Base-by-base conservation (phyloP, 2,797 vertebrate species). In the Lemur catta region DNA sequence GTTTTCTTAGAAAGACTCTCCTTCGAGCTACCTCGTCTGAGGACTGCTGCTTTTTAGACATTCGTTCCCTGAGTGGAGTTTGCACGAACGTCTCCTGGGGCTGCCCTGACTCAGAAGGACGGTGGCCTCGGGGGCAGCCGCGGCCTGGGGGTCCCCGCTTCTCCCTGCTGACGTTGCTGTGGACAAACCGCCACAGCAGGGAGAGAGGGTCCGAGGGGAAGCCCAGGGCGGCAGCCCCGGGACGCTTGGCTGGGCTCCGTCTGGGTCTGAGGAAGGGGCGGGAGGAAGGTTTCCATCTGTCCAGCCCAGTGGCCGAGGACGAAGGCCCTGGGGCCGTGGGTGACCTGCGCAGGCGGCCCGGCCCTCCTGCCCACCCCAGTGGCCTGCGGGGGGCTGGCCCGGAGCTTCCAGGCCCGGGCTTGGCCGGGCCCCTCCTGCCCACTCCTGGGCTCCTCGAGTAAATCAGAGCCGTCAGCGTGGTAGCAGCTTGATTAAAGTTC, bases 401-500 rank as follows among this genome's bases (percentile, higher is more conserved):
- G 52, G 92, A 4, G 63, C 24, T 28, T 38, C 38, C n/a, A 3
- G 52, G 80, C 98, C 91, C 30, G 59, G 98, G 98, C 93, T 38
- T 22, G 46, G 69, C 96, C 89, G 5, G 97, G 98, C 86, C 61
- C 11, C 97, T 93, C 7, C 98, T 97, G 98, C 97, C 98, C 98
- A 89, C 97, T 92, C 8, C 98, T 97, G 98, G 98, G 98, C 98
- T 99, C 98, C 98, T 97, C 84, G 97, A 99, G 99, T 99, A 99
- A 99, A 99, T 99, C 99, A 99, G 92, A 91, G 98, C 99, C 99
- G 99, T 99, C 99, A 99, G 99, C 99, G 98, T 99, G 98, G 99
- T 99, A 99, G 99, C 99, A 99, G 98, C 99, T 99, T 99, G 99
- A 99, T 99, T 99, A 99, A 99, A 99, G 99, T 99, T 99, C 99